Evolutionary conservation across 2,888 invertebrate species (phyloP).

Genomic region (Nomada goodeniana): DNA sequence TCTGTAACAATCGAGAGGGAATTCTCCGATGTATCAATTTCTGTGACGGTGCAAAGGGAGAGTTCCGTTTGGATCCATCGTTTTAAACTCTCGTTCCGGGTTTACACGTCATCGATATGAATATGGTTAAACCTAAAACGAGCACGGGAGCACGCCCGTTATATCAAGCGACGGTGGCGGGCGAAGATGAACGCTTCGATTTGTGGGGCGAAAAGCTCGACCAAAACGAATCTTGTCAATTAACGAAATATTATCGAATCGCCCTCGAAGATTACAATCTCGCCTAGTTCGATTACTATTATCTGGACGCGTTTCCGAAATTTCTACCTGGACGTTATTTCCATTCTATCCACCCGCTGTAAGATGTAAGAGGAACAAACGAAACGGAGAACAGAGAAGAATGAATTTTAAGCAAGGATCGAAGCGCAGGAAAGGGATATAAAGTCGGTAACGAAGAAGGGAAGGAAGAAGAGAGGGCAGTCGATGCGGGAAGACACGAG

Average conservation of each 20-base stretch:
- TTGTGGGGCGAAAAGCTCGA: conserved; percentile 47
- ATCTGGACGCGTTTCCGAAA: conserved; percentile 49
- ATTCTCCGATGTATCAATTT: conserved; percentile 27
- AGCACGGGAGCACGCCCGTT: conserved; percentile 26
- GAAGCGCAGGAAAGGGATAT: not conserved
- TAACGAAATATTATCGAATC: conserved; percentile 68
- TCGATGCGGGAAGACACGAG: not conserved
- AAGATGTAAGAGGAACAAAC: conserved; percentile 4
- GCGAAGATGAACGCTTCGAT: not conserved
- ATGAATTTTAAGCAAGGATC: not conserved
- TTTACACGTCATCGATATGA: conserved; percentile 54
- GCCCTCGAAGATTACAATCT: conserved; percentile 71
- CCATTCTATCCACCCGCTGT: conserved; percentile 64
- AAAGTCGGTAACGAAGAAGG: conserved; percentile 44
- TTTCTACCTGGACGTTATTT: conserved; percentile 51
- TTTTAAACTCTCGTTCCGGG: conserved; percentile 56
- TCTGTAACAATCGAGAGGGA: not conserved
- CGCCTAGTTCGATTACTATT: conserved; percentile 74
- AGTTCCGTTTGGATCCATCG: conserved; percentile 55
- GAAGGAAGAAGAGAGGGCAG: conserved; percentile 31
- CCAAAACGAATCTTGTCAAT: conserved; percentile 79
- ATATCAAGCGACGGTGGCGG: conserved; percentile 14
- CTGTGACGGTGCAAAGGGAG: conserved; percentile 19
- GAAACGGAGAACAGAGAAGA: conserved; percentile 2
- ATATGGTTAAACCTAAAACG: conserved; percentile 21